Evolutionary conservation across 1,140 invertebrate genomes (phyloP).

Genomic region (Zophobas morio): DNA sequence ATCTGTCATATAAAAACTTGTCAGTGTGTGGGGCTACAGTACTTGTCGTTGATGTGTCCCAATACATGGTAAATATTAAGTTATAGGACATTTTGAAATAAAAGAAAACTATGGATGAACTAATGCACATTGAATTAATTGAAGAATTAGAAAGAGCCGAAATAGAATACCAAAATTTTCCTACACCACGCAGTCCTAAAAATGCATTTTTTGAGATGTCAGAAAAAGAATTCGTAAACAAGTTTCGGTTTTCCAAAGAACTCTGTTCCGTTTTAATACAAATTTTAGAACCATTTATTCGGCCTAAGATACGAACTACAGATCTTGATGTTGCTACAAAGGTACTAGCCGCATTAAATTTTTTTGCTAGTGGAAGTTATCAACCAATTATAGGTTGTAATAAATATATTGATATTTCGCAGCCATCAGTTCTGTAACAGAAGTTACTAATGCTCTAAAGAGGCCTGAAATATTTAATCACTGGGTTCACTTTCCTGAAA

Average conservation of each 20-base stretch:
- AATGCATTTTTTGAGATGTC: constrained; percentile 16
- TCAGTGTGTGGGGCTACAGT: too few relatives aligned
- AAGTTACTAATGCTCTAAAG: background rate
- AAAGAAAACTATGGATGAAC: background rate
- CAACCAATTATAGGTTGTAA: background rate
- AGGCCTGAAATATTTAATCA: background rate
- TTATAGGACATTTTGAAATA: too few relatives aligned
- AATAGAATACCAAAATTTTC: background rate
- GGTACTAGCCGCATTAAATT: background rate
- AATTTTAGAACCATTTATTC: constrained; percentile 1
- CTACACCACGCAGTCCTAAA: background rate
- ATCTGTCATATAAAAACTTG: too few relatives aligned
- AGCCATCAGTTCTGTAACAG: background rate
- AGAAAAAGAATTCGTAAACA: constrained; percentile 8
- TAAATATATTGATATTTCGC: background rate
- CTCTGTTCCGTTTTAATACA: background rate
- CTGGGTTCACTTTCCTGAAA: constrained; percentile 8
- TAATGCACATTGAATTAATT: background rate
- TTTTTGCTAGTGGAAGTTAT: constrained; percentile 15
- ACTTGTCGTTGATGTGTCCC: too few relatives aligned
- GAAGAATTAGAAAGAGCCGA: constrained; percentile 14
- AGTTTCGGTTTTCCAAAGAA: constrained; percentile 8
- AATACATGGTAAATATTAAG: too few relatives aligned
- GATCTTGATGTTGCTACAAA: background rate
- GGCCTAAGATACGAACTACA: background rate